Evolutionary conservation across 2,888 invertebrate species (phyloP), one percentile per base, ranked within the genome.

Genomic region (Agrilus cyanescens): DNA sequence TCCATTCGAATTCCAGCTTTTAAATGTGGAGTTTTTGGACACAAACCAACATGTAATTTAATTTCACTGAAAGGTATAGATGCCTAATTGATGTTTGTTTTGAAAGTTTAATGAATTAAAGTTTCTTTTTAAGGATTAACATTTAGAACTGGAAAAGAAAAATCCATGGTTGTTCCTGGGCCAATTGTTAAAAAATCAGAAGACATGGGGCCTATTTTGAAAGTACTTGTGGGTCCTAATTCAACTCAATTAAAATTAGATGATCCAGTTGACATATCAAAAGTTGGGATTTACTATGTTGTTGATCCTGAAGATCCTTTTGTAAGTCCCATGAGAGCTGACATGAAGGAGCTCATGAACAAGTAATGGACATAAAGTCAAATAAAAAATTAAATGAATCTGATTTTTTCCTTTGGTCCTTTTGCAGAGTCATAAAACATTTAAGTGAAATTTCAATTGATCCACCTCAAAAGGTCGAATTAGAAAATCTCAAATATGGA

Each of bases 1-100:
- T 94, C 94, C 4, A 86, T 90, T 37, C 77, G 97, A 29, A 89
- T 93, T 76, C 94, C 94, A 0, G 80, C 85, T 0, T 89, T 85
- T 63, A 90, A 82, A 70, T 90, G 88, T 68, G 93, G 94, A 1
- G 71, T 93, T 39, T 93, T 81, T 66, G 93, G 86, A 0, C 81
- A 87, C 58, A 89, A 90, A 62, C 82, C 87, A 3, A 81, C 69
- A 25, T 73, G 74, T 40, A 61, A 65, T 54, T 46, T 67, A 14
- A 60, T 65, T 14, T 53, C 60, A 12, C 63, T 60, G 2, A 57
- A 55, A 70, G 86, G 63, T 62, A 47, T 40, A 15, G 12, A 7
- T 36, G 18, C 16, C 18, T 15, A 15, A 13, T 18, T 5, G 14
- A 39, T 15, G 12, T 41, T 16, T 36, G 13, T 35, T 36, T 41